Evolutionary conservation across 2,113 vertebrate genomes (phyloP).

Genomic region (Epinephelus cyanopodus): DNA sequence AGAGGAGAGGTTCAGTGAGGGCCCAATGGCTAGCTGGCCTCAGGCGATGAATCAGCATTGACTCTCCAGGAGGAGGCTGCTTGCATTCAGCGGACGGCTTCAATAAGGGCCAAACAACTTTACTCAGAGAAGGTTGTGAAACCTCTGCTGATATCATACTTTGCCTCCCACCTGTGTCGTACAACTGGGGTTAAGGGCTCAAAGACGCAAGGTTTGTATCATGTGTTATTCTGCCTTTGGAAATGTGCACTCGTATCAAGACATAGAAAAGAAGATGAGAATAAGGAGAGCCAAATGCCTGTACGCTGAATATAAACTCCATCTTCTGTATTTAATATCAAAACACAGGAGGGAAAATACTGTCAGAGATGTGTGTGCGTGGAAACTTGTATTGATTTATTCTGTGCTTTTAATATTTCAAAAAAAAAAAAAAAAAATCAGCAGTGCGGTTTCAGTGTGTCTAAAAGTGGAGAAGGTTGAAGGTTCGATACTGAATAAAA

Average conservation of each 20-base stretch:
- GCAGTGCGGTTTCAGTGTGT: slow-evolving; percentile 7
- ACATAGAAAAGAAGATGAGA: background rate
- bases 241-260: background rate
- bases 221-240: background rate
- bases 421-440: background rate
- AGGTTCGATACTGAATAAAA: slow-evolving; percentile 59
- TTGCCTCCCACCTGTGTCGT: slow-evolving; percentile 27
- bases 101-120: slow-evolving; percentile 49
- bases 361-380: slow-evolving; percentile 10
- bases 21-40: slow-evolving; percentile 59
- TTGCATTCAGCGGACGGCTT: slow-evolving; percentile 46
- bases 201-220: background rate
- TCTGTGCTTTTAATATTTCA: slow-evolving; percentile 56
- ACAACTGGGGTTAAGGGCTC: slow-evolving; percentile 9
- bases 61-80: slow-evolving; percentile 44
- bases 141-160: slow-evolving; percentile 25
- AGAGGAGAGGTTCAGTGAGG: slow-evolving; percentile 50
- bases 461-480: slow-evolving; percentile 26
- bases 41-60: slow-evolving; percentile 44
- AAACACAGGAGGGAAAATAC: slow-evolving; percentile 22
- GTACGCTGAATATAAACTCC: slow-evolving; percentile 19
- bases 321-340: slow-evolving; percentile 46
- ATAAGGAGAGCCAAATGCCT: slow-evolving; percentile 1
- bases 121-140: slow-evolving; percentile 26
- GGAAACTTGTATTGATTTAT: slow-evolving; percentile 58